These are phyloP conservation scores for Eurystomus gularis DNA, from an alignment of 2,113 vertebrate genomes.

Conservation along the genomic window DNA sequence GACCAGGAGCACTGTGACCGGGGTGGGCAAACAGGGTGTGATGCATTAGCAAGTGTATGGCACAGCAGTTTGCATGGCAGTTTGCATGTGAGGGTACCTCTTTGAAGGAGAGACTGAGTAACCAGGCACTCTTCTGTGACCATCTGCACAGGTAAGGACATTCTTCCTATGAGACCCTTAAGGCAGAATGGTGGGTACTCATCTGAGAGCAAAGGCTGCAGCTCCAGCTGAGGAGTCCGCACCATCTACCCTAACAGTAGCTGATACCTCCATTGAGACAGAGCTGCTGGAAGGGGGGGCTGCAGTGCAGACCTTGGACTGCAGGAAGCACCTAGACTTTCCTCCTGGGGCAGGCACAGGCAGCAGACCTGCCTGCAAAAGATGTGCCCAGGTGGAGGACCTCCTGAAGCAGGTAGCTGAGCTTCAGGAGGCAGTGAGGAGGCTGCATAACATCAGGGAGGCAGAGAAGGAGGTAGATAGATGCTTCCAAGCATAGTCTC, in stretches of 20 bases:
- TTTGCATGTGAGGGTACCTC: background rate
- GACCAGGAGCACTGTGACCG: background rate
- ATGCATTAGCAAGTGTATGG: background rate
- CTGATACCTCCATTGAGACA: background rate
- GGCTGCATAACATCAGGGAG: background rate
- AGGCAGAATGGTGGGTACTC: too few relatives aligned
- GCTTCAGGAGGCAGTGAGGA: background rate
- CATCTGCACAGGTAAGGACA: background rate
- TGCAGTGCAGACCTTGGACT: too few relatives aligned
- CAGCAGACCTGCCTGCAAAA: too few relatives aligned
- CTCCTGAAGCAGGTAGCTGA: background rate
- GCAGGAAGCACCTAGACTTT: too few relatives aligned
- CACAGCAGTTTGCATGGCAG: background rate
- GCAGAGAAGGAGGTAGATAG: background rate
- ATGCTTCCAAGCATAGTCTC: background rate
- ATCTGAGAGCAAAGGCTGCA: too few relatives aligned
- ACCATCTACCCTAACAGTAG: background rate
- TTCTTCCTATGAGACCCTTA: background rate
- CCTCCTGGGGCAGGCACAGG: too few relatives aligned
- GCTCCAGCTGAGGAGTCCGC: background rate
- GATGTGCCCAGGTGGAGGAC: too few relatives aligned
- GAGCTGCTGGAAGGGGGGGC: background rate
- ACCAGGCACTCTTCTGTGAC: background rate
- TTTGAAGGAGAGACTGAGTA: background rate
- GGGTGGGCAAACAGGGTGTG: background rate